Conservation (phyloP, 2,797 vertebrate species). For the Danio jaintianensis region DNA sequence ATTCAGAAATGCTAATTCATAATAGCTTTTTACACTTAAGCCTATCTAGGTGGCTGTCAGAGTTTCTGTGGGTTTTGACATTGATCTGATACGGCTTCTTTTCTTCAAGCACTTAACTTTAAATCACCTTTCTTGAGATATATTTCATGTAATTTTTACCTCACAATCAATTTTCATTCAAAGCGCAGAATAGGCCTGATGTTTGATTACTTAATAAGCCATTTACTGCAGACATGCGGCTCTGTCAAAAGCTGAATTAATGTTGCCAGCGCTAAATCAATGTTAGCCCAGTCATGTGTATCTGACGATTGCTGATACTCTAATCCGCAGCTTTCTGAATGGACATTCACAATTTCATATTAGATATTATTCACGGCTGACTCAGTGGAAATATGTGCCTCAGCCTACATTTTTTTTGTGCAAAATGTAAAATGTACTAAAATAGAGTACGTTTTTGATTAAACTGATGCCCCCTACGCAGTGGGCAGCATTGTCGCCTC, state of each 20-base stretch:
- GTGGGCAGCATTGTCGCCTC: too few species aligned
- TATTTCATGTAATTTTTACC: not conserved
- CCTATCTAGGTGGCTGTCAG: not conserved
- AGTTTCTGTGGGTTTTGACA: not conserved
- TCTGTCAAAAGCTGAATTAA: slow-evolving; percentile 2
- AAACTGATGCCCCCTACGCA: too few species aligned
- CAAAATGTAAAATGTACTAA: too few species aligned
- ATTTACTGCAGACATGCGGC: slow-evolving; percentile 6
- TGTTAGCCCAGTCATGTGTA: not conserved
- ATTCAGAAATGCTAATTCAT: not conserved
- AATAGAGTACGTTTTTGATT: too few species aligned
- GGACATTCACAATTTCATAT: not conserved
- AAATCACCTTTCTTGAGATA: not conserved
- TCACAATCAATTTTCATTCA: not conserved
- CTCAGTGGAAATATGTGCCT: too few species aligned
- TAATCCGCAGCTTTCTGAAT: too few species aligned
- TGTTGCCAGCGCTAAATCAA: not conserved
- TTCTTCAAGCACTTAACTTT: not conserved
- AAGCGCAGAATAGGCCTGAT: not conserved
- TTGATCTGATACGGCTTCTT: not conserved
- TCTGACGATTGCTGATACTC: not conserved
- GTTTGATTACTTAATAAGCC: not conserved
- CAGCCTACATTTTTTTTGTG: too few species aligned
- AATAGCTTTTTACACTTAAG: not conserved
- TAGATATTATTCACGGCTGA: not conserved